A percentile compares a stretch with the other conserved stretches of the same genome.
phyloP scores from a whole-genome alignment of 2,888 invertebrate genomes.

The Cenopis cana region DNA sequence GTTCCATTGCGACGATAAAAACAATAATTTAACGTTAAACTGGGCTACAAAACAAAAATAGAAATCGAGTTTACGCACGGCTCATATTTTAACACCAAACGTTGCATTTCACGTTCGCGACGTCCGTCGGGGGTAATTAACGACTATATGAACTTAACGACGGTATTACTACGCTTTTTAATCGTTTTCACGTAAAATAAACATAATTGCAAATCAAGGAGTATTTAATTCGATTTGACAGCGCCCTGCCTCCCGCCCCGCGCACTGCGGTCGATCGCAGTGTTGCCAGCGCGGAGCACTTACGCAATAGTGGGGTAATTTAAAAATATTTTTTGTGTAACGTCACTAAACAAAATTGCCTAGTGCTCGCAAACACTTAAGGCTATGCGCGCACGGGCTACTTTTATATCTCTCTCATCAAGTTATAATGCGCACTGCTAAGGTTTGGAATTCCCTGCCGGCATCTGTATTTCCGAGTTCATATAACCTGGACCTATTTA shows the following conservation, averaged over 20 bases:
- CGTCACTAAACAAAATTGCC: too few species aligned
- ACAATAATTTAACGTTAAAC: slow-evolving; percentile 80
- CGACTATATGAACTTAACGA: slow-evolving; percentile 8
- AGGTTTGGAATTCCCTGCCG: too few species aligned
- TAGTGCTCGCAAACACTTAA: too few species aligned
- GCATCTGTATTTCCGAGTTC: too few species aligned
- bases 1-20: slow-evolving; percentile 70
- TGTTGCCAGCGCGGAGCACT: slow-evolving; percentile 62
- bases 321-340: too few species aligned
- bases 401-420: too few species aligned
- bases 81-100: slow-evolving; percentile 28
- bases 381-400: too few species aligned
- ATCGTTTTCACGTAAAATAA: slow-evolving; percentile 38
- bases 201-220: slow-evolving; percentile 56
- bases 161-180: slow-evolving; percentile 3
- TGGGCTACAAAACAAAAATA: slow-evolving; percentile 80
- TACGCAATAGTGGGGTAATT: slow-evolving; percentile 47
- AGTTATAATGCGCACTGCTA: too few species aligned
- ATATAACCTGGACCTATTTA: too few species aligned
- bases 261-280: slow-evolving; percentile 72
- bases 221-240: slow-evolving; percentile 77
- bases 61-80: slow-evolving; percentile 46
- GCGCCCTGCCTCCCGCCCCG: slow-evolving; percentile 64
- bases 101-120: slow-evolving; percentile 2
- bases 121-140: slow-evolving; percentile 8